Evolutionary conservation across 2,797 vertebrate genomes (phyloP).

Genomic region (Leptoclinus maculatus): DNA sequence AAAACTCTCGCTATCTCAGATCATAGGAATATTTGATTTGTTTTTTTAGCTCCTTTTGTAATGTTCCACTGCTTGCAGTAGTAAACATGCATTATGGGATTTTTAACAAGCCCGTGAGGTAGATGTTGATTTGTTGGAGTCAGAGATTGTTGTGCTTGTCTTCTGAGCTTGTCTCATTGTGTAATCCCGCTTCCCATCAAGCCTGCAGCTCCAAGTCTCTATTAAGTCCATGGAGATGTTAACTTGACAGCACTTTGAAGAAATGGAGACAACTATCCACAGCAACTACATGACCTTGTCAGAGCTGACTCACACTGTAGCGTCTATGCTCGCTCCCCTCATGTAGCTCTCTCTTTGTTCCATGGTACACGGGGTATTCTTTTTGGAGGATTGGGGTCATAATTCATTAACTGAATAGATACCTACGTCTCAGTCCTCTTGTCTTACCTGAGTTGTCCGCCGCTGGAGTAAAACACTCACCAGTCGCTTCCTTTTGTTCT

Average conservation of each 20-base stretch:
- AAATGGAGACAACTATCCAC: conserved; percentile 53
- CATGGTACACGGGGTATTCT: conserved; percentile 33
- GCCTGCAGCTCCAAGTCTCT: conserved; percentile 44
- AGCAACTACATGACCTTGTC: conserved; percentile 56
- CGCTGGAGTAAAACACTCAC: conserved; percentile 31
- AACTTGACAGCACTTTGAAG: conserved; percentile 70
- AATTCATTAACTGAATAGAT: conserved; percentile 52
- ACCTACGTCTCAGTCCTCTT: conserved; percentile 31
- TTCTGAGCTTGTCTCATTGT: conserved; percentile 54
- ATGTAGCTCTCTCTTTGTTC: conserved; percentile 66
- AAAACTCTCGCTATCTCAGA: neutral
- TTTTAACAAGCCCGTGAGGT: conserved; percentile 35
- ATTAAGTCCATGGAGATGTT: conserved; percentile 62
- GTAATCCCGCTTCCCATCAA: conserved; percentile 47
- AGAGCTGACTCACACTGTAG: conserved; percentile 43
- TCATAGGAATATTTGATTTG: neutral
- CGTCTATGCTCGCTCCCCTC: conserved; percentile 34
- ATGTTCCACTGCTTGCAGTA: conserved; percentile 12
- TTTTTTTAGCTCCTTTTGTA: conserved; percentile 26
- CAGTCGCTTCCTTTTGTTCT: conserved; percentile 39
- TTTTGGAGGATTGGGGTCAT: conserved; percentile 36
- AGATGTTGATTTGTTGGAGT: conserved; percentile 50
- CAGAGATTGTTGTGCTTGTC: conserved; percentile 42
- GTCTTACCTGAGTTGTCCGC: conserved; percentile 36
- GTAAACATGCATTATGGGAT: conserved; percentile 36